phyloP scores from a whole-genome alignment of 2,113 vertebrate species.

The Anarhynchus alexandrinus region DNA sequence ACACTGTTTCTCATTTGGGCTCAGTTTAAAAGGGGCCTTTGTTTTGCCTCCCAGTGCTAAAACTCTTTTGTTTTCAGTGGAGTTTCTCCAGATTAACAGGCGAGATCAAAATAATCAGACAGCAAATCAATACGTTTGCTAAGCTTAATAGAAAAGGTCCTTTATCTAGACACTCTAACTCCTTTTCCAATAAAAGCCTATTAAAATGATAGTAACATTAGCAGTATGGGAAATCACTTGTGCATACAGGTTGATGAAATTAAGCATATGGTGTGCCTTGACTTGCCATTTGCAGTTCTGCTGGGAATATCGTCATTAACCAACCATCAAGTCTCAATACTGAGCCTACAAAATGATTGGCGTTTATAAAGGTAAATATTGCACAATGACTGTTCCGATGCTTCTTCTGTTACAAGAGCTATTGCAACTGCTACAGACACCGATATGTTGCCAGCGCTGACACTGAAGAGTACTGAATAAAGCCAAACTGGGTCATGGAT shows the following conservation, averaged over 20 bases:
- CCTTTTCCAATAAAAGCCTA: slow-evolving; percentile 47
- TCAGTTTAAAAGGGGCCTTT: not conserved
- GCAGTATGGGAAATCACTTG: slow-evolving; percentile 21
- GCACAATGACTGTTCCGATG: not conserved
- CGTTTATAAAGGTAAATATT: slow-evolving; percentile 62
- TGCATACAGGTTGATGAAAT: slow-evolving; percentile 41
- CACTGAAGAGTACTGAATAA: not conserved
- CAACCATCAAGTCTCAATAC: not conserved
- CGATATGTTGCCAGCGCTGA: not conserved
- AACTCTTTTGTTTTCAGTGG: not conserved
- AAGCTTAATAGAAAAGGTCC: slow-evolving; percentile 14
- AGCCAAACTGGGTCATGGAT: not conserved
- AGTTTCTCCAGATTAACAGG: slow-evolving; percentile 17
- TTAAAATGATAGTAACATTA: slow-evolving; percentile 53
- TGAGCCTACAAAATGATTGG: slow-evolving; percentile 37
- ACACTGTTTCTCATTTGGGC: not conserved
- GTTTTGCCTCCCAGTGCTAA: not conserved
- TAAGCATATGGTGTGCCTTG: slow-evolving; percentile 49
- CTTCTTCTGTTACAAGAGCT: slow-evolving; percentile 4
- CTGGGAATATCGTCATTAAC: slow-evolving; percentile 17
- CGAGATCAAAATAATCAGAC: slow-evolving; percentile 43
- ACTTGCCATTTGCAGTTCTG: slow-evolving; percentile 45
- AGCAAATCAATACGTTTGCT: slow-evolving; percentile 41
- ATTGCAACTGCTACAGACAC: not conserved
- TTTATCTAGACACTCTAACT: slow-evolving; percentile 30